Evolutionary conservation across 2,113 vertebrate species (phyloP).

Genomic region (Ceratotherium simum): DNA sequence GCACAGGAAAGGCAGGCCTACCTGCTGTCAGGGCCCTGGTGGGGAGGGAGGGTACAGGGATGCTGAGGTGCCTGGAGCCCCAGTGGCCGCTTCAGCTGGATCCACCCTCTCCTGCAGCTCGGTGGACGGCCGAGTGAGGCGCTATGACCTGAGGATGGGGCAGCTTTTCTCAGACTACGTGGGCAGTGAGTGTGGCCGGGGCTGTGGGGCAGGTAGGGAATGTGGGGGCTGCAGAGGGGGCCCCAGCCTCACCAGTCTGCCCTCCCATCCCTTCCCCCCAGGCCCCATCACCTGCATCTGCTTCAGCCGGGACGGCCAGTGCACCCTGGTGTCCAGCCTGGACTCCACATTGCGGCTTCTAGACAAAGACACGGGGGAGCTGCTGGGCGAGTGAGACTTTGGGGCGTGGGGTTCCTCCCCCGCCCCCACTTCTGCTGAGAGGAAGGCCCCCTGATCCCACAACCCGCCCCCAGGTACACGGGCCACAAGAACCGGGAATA

Average conservation of each 20-base stretch:
- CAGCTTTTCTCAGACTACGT: slow-evolving; percentile 93
- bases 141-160: slow-evolving; percentile 94
- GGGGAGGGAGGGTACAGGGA: background rate
- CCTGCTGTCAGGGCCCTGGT: background rate
- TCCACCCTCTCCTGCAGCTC: slow-evolving; percentile 86
- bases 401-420: rapidly evolving
- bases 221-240: background rate
- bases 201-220: background rate
- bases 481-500: slow-evolving; percentile 95
- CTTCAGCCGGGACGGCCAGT: slow-evolving; percentile 95
- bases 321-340: slow-evolving; percentile 91
- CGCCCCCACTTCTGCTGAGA: rapidly evolving
- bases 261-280: slow-evolving; percentile 64
- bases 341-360: slow-evolving; percentile 93
- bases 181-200: slow-evolving; percentile 89
- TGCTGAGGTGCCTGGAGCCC: too few species aligned
- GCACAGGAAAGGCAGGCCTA: background rate
- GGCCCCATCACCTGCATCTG: slow-evolving; percentile 97
- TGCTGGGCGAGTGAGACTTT: slow-evolving; percentile 92
- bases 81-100: background rate
- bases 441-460: background rate
- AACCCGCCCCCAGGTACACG: slow-evolving; percentile 86
- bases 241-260: background rate
- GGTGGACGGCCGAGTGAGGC: slow-evolving; percentile 89
- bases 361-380: slow-evolving; percentile 95